Evolutionary conservation across 2,113 vertebrate genomes (phyloP), one percentile per base, ranked within the genome.

Genomic region (Dunckerocampus dactyliophorus): DNA sequence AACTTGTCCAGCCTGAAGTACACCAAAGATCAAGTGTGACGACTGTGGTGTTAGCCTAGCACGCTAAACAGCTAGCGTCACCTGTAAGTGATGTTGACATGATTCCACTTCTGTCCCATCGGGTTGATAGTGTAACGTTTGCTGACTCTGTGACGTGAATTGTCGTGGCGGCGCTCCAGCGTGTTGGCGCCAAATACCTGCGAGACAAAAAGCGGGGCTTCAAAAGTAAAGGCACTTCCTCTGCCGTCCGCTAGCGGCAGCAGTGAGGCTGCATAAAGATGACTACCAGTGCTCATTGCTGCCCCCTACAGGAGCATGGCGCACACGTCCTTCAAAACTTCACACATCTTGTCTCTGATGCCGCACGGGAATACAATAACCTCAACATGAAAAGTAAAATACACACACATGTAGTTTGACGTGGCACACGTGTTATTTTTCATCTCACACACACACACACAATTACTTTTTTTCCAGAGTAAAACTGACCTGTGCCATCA

Each of bases 1-100:
- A 92, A 93, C 69, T 79, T 77, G 19, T 74, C 71, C 59, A 93
- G 91, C 70, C 92, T 93, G 70, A 43, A 43, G 39, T 12, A 43
- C 12, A 14, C 39, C 39, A 43, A 43, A 43, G 39, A 12, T 43
- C 39, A 43, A 43, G 13, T 14, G 39, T 43, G 12, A 39, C 9
- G 9, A 14, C 13, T 39, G 34, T 1, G 21, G 55, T 24, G 39
- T 58, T 45, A 39, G 14, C 11, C 20, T 12, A 20, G 57, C 13
- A 6, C 1, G 57, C 6, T 6, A 24, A 43, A 19, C 5, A 14
- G 16, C 43, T 22, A 2, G 15, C 21, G 14, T 16, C 48, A 80
- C 85, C 77, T 87, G 83, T 87, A 87, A 0, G 83, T 77, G 65
- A 87, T 48, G 73, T 87, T 87, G 64, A 80, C 69, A 48, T 84